Base-by-base conservation (phyloP, 2,888 invertebrate genomes). In the Limenitis arthemis region DNA sequence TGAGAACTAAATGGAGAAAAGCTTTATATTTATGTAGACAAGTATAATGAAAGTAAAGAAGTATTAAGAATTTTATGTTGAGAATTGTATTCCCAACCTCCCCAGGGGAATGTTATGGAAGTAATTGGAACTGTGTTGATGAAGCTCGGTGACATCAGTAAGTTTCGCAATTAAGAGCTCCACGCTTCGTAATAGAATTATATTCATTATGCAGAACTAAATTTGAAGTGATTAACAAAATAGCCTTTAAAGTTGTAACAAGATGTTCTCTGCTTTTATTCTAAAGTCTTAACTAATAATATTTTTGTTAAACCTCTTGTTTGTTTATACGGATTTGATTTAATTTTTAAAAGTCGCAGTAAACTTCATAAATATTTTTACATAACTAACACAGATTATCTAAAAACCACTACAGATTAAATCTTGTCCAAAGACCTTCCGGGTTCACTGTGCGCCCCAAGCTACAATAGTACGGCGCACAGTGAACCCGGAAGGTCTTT, bases 401-500 rank as follows among this genome's bases (percentile, higher is more conserved):
- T 64, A 59, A 59, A 67, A 68, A 67, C 62, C 63, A 64, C 56
- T 68, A 73, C 69, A 81, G 77, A 82, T 82, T 79, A 79, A 80
- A 69, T 79, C 75, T 77, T 78, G 77, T 77, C 78, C 72, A 74
- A 76, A 70, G 74, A 70, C 75, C 75, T 81, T 85, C 82, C 84
- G 77, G 84, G 83, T 80, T 81, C 80, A 74, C 70, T 69, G 79
- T 73, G 75, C 77, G 71, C 69, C n/a, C n/a, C n/a, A n/a, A n/a
- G n/a, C n/a, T n/a, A n/a, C n/a, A n/a, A n/a, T n/a, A n/a, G n/a
- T n/a, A n/a, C n/a, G n/a, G 69, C 71, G 77, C 75, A 73, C 79
- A 69, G 70, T 74, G 80, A 81, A 80, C 83, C 84, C 77, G 84
- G 82, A 85, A 81, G 75, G 75, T 70, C 73, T 70, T 76, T 74